Base-by-base conservation (phyloP, 2,888 invertebrate species). In the Leptopilina drosophilae region DNA sequence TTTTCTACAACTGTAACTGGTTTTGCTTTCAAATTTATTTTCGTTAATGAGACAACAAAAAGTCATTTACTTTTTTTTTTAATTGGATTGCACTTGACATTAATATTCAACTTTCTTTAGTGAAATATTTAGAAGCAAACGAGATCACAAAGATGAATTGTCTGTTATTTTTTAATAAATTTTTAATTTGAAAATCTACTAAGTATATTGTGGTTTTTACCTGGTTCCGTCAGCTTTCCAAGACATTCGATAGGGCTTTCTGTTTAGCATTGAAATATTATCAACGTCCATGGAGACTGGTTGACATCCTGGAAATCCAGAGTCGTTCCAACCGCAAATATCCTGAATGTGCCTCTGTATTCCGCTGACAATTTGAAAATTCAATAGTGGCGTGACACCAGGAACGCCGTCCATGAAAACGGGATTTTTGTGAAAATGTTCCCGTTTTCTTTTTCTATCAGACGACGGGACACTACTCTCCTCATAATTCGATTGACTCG, bases 141-240 rank as follows among this genome's bases (percentile, higher is more conserved):
- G 42, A 6, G 42, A 42, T 8, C 7, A 42, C 0, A 42, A 8
- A 33, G 33, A 33, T 33, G 33, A 33, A 33, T 33, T 3, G 5
- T 33, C 5, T 33, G 33, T 33, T 2, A 33, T 33, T 33, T 33
- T 33, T 6, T 42, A 42, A 42, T 42, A 42, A 42, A 33, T 5
- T 64, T 64, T 64, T 15, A 6, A 59, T 3, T 3, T n/a, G 4
- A 59, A 59, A 59, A 65, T 40, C 5, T 3, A 26, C n/a, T 40
- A 66, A 42, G 15, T 7, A 40, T 8, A 0, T 85, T 89, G 90
- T 97, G 96, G 98, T 46, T 46, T 46, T 15, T 14, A 73, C 73
- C 73, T 95, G 53, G 96, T 97, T 59, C 99, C 99, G 92, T 99
- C 99, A 11, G 99, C 99, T 91, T 99, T 99, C 99, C 99, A 99